Evolutionary conservation across 2,888 invertebrate species (phyloP).

Genomic region (Eupithecia subfuscata): DNA sequence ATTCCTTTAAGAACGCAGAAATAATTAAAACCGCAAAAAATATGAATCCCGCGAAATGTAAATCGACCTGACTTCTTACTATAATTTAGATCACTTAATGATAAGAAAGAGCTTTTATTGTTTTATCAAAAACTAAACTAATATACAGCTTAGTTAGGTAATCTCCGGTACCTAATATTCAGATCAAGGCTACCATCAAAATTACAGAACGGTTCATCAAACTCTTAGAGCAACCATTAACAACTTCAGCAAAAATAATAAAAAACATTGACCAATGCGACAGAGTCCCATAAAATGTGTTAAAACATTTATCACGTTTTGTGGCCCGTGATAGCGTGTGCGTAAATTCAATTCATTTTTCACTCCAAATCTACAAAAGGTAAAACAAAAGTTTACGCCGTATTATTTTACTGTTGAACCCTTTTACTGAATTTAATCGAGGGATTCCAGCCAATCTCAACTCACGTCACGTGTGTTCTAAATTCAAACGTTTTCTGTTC

Average conservation of each 20-base stretch:
- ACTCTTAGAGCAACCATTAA: not conserved
- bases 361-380: conserved; percentile 14
- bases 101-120: no score
- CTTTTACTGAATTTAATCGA: conserved; percentile 21
- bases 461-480: conserved; percentile 22
- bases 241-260: not conserved
- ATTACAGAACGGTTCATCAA: not conserved
- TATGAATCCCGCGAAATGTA: no score
- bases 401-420: conserved; percentile 20
- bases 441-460: conserved; percentile 16
- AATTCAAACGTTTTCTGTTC: conserved; percentile 27
- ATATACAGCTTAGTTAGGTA: no score
- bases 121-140: no score
- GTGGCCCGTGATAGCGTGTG: conserved; percentile 1
- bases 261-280: not conserved
- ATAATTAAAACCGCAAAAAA: no score
- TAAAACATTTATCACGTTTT: conserved; percentile 8
- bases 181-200: not conserved
- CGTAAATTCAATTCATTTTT: conserved; percentile 11
- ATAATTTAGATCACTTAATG: no score
- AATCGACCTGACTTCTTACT: no score
- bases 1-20: no score
- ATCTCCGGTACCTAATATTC: no score
- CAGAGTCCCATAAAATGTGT: not conserved
- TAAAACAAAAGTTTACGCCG: conserved; percentile 20